Percentiles rank a stretch among this genome's conserved stretches.
Evolutionary conservation across 2,888 invertebrate species (phyloP).

Genomic region (Callyntrura sp.): DNA sequence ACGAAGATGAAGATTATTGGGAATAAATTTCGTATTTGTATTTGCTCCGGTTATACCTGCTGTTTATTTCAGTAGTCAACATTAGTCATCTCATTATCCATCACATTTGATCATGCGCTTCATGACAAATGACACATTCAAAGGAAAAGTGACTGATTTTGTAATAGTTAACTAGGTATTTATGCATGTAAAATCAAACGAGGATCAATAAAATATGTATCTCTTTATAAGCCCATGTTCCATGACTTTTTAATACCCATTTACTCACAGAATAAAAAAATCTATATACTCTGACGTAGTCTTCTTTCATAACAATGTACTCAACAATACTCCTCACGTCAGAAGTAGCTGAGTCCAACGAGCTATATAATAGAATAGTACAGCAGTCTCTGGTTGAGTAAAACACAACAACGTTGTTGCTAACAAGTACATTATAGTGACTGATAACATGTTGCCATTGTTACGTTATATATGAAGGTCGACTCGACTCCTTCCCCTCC

Average conservation of each 20-base stretch:
- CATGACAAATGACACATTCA: neutral
- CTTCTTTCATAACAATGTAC: too few species aligned
- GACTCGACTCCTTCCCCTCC: too few species aligned
- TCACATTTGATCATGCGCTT: neutral
- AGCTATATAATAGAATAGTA: too few species aligned
- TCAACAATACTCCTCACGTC: too few species aligned
- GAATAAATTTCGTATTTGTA: conserved; percentile 51
- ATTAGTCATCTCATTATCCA: neutral
- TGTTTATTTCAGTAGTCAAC: conserved; percentile 21
- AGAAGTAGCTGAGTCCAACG: too few species aligned
- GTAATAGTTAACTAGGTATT: conserved; percentile 6
- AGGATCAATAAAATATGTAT: neutral
- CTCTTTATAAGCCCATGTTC: neutral
- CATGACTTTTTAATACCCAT: neutral
- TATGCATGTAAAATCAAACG: neutral
- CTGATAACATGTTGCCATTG: too few species aligned
- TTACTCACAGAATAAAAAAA: too few species aligned
- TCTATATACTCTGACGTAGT: too few species aligned
- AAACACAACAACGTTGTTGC: too few species aligned
- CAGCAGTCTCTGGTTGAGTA: too few species aligned
- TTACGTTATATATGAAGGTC: too few species aligned
- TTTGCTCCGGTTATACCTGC: neutral
- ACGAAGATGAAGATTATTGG: conserved; percentile 76
- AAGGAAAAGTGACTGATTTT: conserved; percentile 25
- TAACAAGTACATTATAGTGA: too few species aligned